Evolutionary conservation across 2,797 vertebrate genomes (phyloP), one percentile per base, ranked within the genome.

Genomic region (Rousettus madagascariensis): DNA sequence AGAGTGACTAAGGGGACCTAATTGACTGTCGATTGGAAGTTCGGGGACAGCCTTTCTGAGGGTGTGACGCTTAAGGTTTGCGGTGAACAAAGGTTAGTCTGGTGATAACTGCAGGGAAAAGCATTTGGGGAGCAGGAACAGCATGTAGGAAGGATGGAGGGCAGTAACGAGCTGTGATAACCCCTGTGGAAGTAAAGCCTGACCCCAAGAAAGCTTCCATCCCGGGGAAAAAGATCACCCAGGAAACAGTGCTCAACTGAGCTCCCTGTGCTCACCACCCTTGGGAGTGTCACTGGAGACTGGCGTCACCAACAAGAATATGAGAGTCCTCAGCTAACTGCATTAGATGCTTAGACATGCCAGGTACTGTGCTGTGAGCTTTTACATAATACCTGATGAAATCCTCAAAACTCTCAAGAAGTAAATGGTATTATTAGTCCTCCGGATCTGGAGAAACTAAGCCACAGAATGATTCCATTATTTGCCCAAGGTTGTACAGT

Each of bases 391-490:
- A 69, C 57, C 38, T 36, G 41, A 41, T 0, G 41, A 71, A 72
- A 68, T 49, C 68, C 46, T 86, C 3, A 0, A 19, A 10, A 24
- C 24, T 9, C 65, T 24, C 65, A 8, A 33, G 28, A 57, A 53
- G 30, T 53, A 69, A 57, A 5, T 20, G 2, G 41, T 43, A 17
- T 65, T 74, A 3, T 26, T 72, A 61, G 11, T 38, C 33, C n/a
- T 41, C 51, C 46, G 77, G 30, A 86, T 17, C 17, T 74, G 22
- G 17, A 30, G 38, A 93, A 65, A 69, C 79, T 36, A 51, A 94
- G 57, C 49, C 51, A 49, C 2, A 12, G 26, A 89, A 41, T 28
- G 36, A 66, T 77, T 6, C 36, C 65, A 3, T 59, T 55, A 55
- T 28, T 57, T 84, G 12, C 30, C 36, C 41, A 36, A 75, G 26